These are phyloP conservation scores for Piscicola geometra DNA, from an alignment of 2,888 invertebrate species.

Conservation along the genomic window DNA sequence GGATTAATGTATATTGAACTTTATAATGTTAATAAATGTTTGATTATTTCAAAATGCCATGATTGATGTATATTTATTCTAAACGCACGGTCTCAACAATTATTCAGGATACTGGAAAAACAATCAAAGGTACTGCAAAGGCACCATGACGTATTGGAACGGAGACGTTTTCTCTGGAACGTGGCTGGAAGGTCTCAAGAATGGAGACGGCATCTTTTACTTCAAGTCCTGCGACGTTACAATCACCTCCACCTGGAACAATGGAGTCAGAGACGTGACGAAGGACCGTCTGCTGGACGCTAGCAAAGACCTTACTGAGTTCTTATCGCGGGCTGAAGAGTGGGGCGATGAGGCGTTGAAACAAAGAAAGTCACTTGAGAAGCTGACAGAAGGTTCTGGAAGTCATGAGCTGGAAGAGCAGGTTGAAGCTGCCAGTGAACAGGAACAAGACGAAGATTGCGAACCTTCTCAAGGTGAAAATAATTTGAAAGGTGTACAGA, in stretches of 20 bases:
- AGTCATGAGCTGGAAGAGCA: not conserved
- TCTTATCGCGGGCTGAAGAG: too few species aligned
- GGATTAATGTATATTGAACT: too few species aligned
- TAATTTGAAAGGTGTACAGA: not conserved
- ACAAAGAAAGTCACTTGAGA: too few species aligned
- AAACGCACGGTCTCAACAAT: too few species aligned
- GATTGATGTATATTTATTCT: too few species aligned
- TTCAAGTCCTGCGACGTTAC: not conserved
- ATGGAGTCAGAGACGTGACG: slow-evolving; percentile 1
- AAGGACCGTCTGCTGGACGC: not conserved
- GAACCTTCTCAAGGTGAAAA: too few species aligned
- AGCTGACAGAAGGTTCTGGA: too few species aligned
- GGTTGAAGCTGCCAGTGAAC: too few species aligned
- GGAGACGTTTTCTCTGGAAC: not conserved
- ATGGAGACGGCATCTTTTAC: not conserved
- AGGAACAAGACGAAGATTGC: not conserved
- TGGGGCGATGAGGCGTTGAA: too few species aligned
- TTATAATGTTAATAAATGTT: too few species aligned
- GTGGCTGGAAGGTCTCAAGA: not conserved
- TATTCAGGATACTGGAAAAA: not conserved
- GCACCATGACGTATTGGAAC: not conserved
- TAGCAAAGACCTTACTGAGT: too few species aligned
- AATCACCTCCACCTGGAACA: not conserved
- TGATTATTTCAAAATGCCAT: too few species aligned
- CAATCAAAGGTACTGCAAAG: not conserved